Conservation (phyloP, 2,797 vertebrate genomes). For the Tapirus indicus region DNA sequence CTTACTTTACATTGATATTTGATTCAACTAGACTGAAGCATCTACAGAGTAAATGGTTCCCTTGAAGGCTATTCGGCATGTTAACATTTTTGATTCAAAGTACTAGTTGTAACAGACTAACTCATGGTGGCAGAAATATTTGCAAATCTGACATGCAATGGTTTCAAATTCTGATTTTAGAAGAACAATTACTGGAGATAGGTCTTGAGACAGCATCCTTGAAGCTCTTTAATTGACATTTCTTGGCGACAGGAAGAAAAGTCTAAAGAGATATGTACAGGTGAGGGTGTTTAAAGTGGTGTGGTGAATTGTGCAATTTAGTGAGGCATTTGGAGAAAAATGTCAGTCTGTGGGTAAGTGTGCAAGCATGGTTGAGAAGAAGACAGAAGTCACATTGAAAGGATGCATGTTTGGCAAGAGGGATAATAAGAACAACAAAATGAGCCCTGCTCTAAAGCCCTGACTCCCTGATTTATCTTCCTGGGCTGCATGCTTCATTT, state of each 20-base stretch:
- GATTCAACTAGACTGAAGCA: not conserved
- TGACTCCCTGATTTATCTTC: not conserved
- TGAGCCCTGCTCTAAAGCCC: not conserved
- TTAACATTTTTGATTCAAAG: not conserved
- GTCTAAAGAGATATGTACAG: not conserved
- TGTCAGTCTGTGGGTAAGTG: not conserved
- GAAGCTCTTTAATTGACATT: not conserved
- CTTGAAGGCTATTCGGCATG: not conserved
- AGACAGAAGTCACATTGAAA: not conserved
- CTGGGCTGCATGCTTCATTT: not conserved
- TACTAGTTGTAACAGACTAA: not conserved
- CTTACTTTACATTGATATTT: not conserved
- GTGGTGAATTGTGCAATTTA: not conserved
- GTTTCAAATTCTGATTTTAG: not conserved
- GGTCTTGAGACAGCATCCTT: not conserved
- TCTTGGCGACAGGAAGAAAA: not conserved
- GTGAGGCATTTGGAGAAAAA: not conserved
- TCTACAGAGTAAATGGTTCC: not conserved
- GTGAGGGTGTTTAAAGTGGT: not conserved
- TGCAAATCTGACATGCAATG: not conserved
- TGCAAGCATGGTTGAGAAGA: not conserved
- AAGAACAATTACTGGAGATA: not conserved
- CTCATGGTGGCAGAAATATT: not conserved
- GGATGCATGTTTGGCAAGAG: not conserved
- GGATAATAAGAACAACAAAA: not conserved